Evolutionary conservation across 2,797 vertebrate genomes (phyloP).

Genomic region (Pterois miles): DNA sequence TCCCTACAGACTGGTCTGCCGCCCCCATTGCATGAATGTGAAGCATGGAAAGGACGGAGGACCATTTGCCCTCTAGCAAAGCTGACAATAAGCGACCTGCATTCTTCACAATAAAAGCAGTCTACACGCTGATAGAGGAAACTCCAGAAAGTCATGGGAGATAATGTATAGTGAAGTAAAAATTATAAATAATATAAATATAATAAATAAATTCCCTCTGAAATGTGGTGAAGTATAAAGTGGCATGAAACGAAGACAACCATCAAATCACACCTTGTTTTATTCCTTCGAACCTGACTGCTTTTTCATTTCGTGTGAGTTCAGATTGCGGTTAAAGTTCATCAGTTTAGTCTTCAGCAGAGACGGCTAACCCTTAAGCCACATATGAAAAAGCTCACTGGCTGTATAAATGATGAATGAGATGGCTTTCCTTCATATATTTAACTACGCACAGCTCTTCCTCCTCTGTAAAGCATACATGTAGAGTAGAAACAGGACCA

Average conservation of each 20-base stretch:
- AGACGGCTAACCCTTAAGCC: neutral
- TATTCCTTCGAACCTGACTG: neutral
- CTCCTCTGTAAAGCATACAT: neutral
- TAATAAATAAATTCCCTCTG: no score
- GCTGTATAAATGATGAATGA: slow-evolving; percentile 3
- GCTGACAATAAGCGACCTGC: no score
- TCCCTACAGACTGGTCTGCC: no score
- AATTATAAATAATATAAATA: neutral
- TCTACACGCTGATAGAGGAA: no score
- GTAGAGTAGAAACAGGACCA: neutral
- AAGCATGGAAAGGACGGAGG: no score
- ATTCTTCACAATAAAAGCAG: no score
- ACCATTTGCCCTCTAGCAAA: no score
- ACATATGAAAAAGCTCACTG: neutral
- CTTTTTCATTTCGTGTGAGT: neutral
- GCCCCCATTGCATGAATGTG: no score
- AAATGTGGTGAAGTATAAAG: neutral
- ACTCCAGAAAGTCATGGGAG: no score
- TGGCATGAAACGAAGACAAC: neutral
- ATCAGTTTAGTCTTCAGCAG: neutral
- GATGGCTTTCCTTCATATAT: neutral
- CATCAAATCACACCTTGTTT: neutral
- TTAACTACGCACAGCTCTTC: neutral
- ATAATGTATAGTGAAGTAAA: no score
- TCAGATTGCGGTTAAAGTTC: slow-evolving; percentile 13